These are phyloP conservation scores for Xenotilapia leptura DNA, from an alignment of 2,113 vertebrate genomes.

Conservation along the genomic window DNA sequence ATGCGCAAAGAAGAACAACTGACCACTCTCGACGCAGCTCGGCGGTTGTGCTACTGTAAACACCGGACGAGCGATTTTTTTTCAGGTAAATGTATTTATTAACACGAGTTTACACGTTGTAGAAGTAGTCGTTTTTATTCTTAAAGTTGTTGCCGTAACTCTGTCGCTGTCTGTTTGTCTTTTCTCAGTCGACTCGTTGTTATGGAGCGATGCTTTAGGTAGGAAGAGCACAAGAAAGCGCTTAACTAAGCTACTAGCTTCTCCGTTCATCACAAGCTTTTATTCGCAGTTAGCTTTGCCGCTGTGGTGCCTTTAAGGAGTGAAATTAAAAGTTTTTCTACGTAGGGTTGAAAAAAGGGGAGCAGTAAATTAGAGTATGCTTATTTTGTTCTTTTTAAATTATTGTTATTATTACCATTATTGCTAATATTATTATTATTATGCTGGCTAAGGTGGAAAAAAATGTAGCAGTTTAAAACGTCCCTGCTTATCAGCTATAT, in stretches of 20 bases:
- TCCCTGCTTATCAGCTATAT: not conserved
- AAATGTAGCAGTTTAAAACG: not conserved
- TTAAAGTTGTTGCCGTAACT: not conserved
- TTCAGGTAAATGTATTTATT: not conserved
- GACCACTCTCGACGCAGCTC: not conserved
- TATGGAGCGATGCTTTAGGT: constrained; percentile 55
- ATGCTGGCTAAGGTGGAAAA: not conserved
- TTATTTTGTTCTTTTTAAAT: not conserved
- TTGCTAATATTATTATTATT: not conserved
- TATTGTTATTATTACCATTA: not conserved
- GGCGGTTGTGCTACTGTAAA: not conserved
- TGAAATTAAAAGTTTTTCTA: not conserved
- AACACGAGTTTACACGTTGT: rapidly evolving
- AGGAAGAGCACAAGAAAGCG: not conserved
- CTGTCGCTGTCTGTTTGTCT: not conserved
- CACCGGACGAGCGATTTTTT: not conserved
- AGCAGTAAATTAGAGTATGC: rapidly evolving
- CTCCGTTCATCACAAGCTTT: not conserved
- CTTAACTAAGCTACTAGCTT: not conserved
- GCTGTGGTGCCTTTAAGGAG: not conserved
- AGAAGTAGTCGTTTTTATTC: not conserved
- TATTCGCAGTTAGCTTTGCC: not conserved
- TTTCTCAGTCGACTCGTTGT: constrained; percentile 23
- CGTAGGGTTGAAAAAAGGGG: too few species aligned
- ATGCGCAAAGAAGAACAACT: not conserved